Base-by-base conservation (phyloP, 2,888 invertebrate species). In the Pecten maximus region DNA sequence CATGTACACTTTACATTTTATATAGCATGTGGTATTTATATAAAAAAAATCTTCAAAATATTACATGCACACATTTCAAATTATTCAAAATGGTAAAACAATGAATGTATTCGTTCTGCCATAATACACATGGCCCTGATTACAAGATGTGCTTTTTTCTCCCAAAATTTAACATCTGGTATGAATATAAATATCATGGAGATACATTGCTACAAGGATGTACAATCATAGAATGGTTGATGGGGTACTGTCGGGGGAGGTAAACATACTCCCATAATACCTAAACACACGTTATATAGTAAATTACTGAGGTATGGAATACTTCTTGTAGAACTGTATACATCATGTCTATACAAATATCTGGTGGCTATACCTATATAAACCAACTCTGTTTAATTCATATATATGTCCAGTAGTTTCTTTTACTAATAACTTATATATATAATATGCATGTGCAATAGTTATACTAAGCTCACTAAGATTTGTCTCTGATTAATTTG, bases 91-190 rank as follows among this genome's bases (percentile, higher is more conserved):
- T n/a, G 60, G 60, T n/a, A 6, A 60, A 74, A 74, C 74, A 74
- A 35, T 60, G 60, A 60, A 60, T 23, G n/a, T 23, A 60, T n/a
- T n/a, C n/a, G n/a, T 74, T 28, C 35, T 35, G 74, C 35, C 35
- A 74, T 74, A 74, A 35, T 74, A 35, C 35, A 35, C 35, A 74
- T 74, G 35, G 74, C 74, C 74, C 16, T 35, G 28, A 74, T 35
- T 74, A 74, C 74, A 74, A 74, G 35, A 74, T 74, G 74, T 74
- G 28, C 60, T 74, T 74, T 19, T 54, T 74, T 74, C 74, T 74
- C 35, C 12, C 74, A 74, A 74, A 74, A 74, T 74, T 74, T 35
- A 35, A 74, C 74, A 74, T 74, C 35, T 74, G 74, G 28, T 74
- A 74, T 16, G 35, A 74, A 35, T 74, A 35, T 74, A 74, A 74